Percentiles rank a stretch among this genome's conserved stretches.
Evolutionary conservation across 2,888 invertebrate genomes (phyloP).

Genomic region (Hipparchia sbordonii): DNA sequence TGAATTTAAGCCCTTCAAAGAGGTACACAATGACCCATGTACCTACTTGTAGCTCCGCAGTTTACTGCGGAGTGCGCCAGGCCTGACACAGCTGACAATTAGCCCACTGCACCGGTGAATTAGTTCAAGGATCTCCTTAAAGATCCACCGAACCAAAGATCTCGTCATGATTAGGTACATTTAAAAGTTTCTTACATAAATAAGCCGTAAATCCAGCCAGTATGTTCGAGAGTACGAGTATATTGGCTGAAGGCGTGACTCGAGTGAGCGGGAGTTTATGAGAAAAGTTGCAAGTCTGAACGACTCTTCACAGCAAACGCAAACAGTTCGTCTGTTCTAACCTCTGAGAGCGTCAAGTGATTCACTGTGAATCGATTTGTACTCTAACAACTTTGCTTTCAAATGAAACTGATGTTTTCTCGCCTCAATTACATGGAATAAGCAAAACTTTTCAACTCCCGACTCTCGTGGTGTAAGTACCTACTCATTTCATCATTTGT

Average conservation of each 20-base stretch:
- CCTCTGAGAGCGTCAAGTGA: not conserved
- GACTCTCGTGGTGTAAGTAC: too few species aligned
- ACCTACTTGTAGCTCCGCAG: too few species aligned
- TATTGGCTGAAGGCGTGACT: not conserved
- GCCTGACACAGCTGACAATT: too few species aligned
- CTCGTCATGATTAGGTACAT: too few species aligned
- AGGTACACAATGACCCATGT: too few species aligned
- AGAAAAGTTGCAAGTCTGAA: conserved; percentile 13
- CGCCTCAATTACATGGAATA: not conserved
- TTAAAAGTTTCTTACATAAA: not conserved
- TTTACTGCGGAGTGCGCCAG: too few species aligned
- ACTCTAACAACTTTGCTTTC: not conserved
- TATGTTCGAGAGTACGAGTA: not conserved
- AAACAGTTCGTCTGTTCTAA: conserved; percentile 2
- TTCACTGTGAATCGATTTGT: not conserved
- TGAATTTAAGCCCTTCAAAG: too few species aligned
- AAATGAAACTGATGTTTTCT: not conserved
- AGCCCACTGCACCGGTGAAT: too few species aligned
- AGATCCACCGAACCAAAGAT: too few species aligned
- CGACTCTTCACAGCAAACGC: conserved; percentile 1
- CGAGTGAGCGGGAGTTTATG: conserved; percentile 1
- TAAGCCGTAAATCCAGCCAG: not conserved
- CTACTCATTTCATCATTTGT: too few species aligned
- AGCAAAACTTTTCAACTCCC: too few species aligned
- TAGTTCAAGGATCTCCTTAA: too few species aligned